Evolutionary conservation across 2,797 vertebrate species (phyloP).

Genomic region (Onychomys arenicola): DNA sequence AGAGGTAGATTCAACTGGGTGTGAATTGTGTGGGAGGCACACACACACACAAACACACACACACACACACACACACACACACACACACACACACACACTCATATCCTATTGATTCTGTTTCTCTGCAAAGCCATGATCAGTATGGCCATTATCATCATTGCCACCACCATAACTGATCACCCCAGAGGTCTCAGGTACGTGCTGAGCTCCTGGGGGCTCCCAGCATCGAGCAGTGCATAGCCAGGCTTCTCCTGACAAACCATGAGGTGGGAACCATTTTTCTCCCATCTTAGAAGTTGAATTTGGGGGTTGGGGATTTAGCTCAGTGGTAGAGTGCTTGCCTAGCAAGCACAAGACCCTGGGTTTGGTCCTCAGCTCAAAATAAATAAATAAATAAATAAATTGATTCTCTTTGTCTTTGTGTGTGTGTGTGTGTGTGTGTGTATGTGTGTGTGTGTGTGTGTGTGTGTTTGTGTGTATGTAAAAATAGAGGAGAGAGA

Average conservation of each 20-base stretch:
- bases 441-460: too few relatives aligned
- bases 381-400: too few relatives aligned
- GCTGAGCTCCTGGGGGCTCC: background rate
- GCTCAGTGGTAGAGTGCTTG: too few relatives aligned
- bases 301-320: too few relatives aligned
- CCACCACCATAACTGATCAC: background rate
- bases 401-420: too few relatives aligned
- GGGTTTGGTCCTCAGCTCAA: too few relatives aligned
- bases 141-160: background rate
- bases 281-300: background rate
- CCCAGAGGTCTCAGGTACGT: fast-evolving
- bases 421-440: too few relatives aligned
- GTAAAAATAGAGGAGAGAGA: too few relatives aligned
- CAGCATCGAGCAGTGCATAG: background rate
- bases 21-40: background rate
- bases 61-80: background rate
- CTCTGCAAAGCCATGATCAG: background rate
- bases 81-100: background rate
- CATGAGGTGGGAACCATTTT: background rate
- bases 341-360: too few relatives aligned
- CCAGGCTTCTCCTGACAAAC: background rate
- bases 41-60: background rate
- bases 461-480: too few relatives aligned
- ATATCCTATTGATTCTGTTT: background rate
- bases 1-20: background rate